Conservation (phyloP, 2,113 vertebrate genomes). For the Ophiodon elongatus region DNA sequence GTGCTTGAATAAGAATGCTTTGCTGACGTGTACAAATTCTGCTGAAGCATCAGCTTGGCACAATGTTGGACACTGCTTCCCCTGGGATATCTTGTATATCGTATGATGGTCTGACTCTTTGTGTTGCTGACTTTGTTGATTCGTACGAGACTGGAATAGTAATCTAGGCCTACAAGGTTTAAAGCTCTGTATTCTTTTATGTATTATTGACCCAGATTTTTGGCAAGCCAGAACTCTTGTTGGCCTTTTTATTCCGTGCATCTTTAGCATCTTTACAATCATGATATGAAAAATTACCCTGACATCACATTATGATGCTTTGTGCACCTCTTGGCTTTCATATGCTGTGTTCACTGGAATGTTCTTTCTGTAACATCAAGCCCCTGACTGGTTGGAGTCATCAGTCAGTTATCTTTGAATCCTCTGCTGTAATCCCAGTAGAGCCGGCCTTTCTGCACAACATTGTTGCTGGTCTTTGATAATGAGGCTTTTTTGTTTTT, state of each 20-base stretch:
- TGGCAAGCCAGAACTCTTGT: not conserved
- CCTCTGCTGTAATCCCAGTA: not conserved
- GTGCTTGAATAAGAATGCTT: slow-evolving; percentile 35
- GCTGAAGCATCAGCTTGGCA: slow-evolving; percentile 30
- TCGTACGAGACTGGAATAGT: slow-evolving; percentile 23
- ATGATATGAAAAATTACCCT: not conserved
- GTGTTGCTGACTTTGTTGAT: slow-evolving; percentile 60
- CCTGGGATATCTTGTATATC: slow-evolving; percentile 34
- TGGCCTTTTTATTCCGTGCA: not conserved
- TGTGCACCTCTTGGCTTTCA: not conserved
- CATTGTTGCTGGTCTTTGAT: slow-evolving; percentile 5
- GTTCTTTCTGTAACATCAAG: not conserved
- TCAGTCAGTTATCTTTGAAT: not conserved
- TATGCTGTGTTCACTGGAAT: not conserved
- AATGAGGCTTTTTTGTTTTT: slow-evolving; percentile 19
- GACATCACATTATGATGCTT: not conserved
- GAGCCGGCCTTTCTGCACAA: not conserved
- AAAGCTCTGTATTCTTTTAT: slow-evolving; percentile 25
- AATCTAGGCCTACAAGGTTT: slow-evolving; percentile 9
- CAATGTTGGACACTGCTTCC: slow-evolving; percentile 35
- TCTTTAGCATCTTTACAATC: not conserved
- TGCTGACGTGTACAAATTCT: slow-evolving; percentile 42
- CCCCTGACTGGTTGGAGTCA: not conserved
- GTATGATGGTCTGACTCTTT: slow-evolving; percentile 32
- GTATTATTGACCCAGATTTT: slow-evolving; percentile 32